Evolutionary conservation across 2,888 invertebrate genomes (phyloP).

Genomic region (Spisula solida): DNA sequence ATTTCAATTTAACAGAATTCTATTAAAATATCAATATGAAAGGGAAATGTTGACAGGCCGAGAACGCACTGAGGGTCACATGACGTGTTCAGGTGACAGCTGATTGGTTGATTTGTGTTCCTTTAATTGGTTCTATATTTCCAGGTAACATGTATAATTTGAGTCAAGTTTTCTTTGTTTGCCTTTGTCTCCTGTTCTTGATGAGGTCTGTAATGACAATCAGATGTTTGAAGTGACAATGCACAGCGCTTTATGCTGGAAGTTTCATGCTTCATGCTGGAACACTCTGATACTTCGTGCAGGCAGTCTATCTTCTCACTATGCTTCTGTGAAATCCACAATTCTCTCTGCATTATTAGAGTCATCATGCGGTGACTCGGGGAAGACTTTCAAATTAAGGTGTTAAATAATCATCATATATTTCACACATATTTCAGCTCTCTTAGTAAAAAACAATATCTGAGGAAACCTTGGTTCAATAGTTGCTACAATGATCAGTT

Average conservation of each 20-base stretch:
- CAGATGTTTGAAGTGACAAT: neutral
- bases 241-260: neutral
- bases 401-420: too few relatives aligned
- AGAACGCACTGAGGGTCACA: neutral
- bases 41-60: neutral
- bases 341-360: too few relatives aligned
- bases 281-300: too few relatives aligned
- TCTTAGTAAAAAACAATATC: too few relatives aligned
- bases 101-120: conserved; percentile 3
- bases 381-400: too few relatives aligned
- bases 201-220: neutral
- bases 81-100: neutral
- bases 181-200: neutral
- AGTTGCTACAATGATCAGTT: too few relatives aligned
- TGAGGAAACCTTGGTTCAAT: too few relatives aligned
- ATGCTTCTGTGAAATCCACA: too few relatives aligned
- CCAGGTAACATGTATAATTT: conserved; percentile 20
- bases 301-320: too few relatives aligned
- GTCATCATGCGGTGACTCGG: too few relatives aligned
- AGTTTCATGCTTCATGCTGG: too few relatives aligned
- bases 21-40: conserved; percentile 11
- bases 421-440: too few relatives aligned
- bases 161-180: conserved; percentile 7
- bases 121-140: neutral
- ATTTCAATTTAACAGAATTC: neutral